A percentile compares a stretch with the other conserved stretches of the same genome.
Evolutionary conservation across 1,140 invertebrate species (phyloP).

Genomic region (Platorchestia sp.): DNA sequence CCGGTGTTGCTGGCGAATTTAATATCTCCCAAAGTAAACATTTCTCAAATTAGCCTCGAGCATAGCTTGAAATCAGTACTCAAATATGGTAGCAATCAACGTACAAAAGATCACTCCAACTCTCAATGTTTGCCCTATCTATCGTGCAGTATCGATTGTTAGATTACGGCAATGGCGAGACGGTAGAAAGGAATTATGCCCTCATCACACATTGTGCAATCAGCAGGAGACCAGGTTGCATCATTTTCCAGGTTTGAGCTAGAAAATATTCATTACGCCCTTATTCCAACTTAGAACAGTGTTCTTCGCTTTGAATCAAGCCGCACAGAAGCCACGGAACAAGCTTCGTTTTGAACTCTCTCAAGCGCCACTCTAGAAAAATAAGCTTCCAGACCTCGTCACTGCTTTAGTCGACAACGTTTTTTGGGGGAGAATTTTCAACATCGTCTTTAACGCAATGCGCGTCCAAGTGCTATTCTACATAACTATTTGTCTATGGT

Average conservation of each 20-base stretch:
- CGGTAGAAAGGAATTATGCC: neutral
- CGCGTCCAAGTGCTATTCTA: neutral
- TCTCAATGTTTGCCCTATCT: neutral
- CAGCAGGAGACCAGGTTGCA: neutral
- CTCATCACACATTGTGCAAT: neutral
- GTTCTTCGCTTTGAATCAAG: neutral
- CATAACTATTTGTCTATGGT: neutral
- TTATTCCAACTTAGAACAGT: neutral
- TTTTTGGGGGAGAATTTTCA: neutral
- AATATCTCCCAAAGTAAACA: neutral
- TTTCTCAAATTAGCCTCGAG: neutral
- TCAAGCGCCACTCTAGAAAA: neutral
- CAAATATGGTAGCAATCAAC: neutral
- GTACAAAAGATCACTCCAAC: neutral
- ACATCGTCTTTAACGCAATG: neutral
- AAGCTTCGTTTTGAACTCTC: neutral
- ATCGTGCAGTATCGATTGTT: neutral
- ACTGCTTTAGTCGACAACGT: neutral
- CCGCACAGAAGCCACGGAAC: neutral
- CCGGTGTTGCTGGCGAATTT: neutral
- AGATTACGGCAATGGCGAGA: neutral
- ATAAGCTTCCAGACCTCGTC: neutral
- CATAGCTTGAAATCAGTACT: neutral
- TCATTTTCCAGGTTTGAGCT: neutral
- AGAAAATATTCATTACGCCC: neutral